Evolutionary conservation across 2,888 invertebrate genomes (phyloP).

Genomic region (Acanthosoma haemorrhoidale): DNA sequence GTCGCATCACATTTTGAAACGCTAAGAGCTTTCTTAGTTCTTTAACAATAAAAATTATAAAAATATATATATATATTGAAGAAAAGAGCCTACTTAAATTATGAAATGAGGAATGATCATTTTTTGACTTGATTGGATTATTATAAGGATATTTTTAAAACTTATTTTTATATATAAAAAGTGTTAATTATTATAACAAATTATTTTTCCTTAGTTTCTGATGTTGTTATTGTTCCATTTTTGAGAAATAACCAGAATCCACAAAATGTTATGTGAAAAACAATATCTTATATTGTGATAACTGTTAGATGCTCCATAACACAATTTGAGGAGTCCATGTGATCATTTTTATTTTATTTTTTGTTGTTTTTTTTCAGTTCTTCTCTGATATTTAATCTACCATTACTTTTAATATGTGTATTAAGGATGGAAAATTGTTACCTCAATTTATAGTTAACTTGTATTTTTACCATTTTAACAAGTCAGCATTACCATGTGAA

Average conservation of each 20-base stretch:
- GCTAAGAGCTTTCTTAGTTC: constrained; percentile 32
- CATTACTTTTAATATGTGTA: constrained; percentile 41
- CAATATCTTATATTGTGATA: constrained; percentile 27
- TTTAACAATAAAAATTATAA: neutral
- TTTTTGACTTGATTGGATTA: constrained; percentile 26
- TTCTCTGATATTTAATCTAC: constrained; percentile 29
- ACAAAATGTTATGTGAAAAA: constrained; percentile 20
- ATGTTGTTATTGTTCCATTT: constrained; percentile 9
- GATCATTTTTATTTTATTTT: constrained; percentile 36
- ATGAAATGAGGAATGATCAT: constrained; percentile 23
- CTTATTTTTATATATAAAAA: constrained; percentile 27
- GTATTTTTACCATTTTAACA: constrained; percentile 41
- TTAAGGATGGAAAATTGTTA: constrained; percentile 41
- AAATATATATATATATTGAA: neutral
- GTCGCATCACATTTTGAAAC: constrained; percentile 30
- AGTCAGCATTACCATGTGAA: constrained; percentile 41
- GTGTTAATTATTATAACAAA: constrained; percentile 28
- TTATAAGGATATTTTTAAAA: constrained; percentile 28
- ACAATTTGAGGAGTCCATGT: constrained; percentile 20
- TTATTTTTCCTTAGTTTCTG: constrained; percentile 18
- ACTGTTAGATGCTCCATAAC: constrained; percentile 26
- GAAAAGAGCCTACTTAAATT: constrained; percentile 30
- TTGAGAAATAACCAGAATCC: constrained; percentile 18
- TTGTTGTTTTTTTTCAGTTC: constrained; percentile 34
- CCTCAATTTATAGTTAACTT: constrained; percentile 41